phyloP scores from a whole-genome alignment of 2,888 invertebrate genomes.

The Argyresthia albistria region DNA sequence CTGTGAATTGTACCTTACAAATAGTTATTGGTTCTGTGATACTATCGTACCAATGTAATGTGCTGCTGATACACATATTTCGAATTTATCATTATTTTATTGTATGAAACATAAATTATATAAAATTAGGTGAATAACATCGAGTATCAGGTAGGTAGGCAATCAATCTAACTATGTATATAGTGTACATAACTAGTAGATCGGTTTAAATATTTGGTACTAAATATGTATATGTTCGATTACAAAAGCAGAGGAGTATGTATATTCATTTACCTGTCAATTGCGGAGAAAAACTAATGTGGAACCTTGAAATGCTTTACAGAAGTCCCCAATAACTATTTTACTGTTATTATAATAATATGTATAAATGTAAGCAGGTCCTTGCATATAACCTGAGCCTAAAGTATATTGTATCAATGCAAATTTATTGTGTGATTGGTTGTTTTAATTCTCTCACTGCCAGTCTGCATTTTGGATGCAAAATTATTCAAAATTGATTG shows the following conservation, averaged over 20 bases:
- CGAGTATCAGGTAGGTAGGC: not conserved
- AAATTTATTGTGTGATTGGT: slow-evolving; percentile 26
- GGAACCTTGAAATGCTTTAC: slow-evolving; percentile 18
- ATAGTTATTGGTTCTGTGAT: not conserved
- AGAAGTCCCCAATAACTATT: slow-evolving; percentile 2
- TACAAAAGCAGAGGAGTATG: too few relatives aligned
- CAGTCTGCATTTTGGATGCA: slow-evolving; percentile 46
- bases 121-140: not conserved
- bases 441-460: slow-evolving; percentile 28
- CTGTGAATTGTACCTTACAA: not conserved
- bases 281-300: slow-evolving; percentile 11
- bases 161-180: slow-evolving; percentile 26
- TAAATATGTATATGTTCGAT: not conserved
- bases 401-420: slow-evolving; percentile 30
- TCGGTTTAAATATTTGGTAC: slow-evolving; percentile 3
- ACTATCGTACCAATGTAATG: not conserved
- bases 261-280: not conserved
- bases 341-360: slow-evolving; percentile 2
- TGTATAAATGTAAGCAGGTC: slow-evolving; percentile 37
- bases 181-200: slow-evolving; percentile 32
- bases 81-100: not conserved
- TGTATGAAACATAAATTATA: not conserved
- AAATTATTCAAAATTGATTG: not conserved
- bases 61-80: not conserved
- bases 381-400: slow-evolving; percentile 33